Evolutionary conservation across 1,140 invertebrate genomes (phyloP), one percentile per base, ranked within the genome.

Genomic region (Lycorma delicatula): DNA sequence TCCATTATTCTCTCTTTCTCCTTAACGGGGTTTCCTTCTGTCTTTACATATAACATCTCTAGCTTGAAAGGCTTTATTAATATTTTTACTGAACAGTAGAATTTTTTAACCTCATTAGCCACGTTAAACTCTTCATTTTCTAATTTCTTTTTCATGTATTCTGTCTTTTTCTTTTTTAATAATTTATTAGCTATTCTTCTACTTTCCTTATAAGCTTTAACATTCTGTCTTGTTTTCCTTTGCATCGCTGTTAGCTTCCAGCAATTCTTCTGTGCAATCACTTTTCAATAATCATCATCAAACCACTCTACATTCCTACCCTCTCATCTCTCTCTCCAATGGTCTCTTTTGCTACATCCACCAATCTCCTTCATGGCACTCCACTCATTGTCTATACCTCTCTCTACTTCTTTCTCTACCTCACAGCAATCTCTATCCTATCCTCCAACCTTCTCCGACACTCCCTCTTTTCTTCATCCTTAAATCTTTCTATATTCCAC

Each of bases 301-400:
- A 58, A 58, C 56, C 56, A 58, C 49, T 53, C 36, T 3, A 23
- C 12, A n/a, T 53, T 52, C 38, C 49, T 31, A 53, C 29, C 23
- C 25, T 25, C 22, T 29, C n/a, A n/a, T n/a, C n/a, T n/a, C 23
- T 34, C 41, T 50, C 18, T 18, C 13, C 36, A 16, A 57, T 18
- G 47, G 29, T 46, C 23, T 58, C 34, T 12, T 38, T 38, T 9
- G 16, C 46, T 1, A 25, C 27, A 23, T 6, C 23, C 23, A 22
- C 12, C 12, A 56, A 36, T 25, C 26, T 47, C 22, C n/a, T 25
- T 51, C 11, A 20, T 13, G n/a, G n/a, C n/a, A n/a, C n/a, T n/a
- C n/a, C n/a, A n/a, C n/a, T n/a, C n/a, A n/a, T n/a, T n/a, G n/a
- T n/a, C n/a, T 41, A n/a, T 3, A 41, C n/a, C 20, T n/a, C 38